Percentiles rank a stretch among this genome's conserved stretches.
Conservation (phyloP, 1,140 invertebrate genomes). For the Heterodera carotae region DNA sequence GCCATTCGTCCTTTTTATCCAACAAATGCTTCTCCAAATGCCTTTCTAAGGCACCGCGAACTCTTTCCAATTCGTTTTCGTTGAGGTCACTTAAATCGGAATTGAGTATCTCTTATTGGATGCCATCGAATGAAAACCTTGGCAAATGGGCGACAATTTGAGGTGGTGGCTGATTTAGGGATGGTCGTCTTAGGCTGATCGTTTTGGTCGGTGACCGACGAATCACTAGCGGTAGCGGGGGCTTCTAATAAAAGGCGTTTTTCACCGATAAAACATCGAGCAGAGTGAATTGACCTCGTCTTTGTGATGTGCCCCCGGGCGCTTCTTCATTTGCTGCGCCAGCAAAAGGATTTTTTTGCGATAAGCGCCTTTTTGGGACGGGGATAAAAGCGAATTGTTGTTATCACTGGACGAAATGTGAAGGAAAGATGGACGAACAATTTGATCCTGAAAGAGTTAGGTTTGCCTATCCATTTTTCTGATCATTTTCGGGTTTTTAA, state of each 20-base stretch:
- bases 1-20: constrained; percentile 1
- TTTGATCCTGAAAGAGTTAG: too few species aligned
- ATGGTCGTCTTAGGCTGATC: neutral
- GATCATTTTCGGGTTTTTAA: too few species aligned
- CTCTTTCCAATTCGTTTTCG: neutral
- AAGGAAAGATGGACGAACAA: neutral
- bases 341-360: neutral
- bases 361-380: neutral
- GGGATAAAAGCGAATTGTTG: neutral
- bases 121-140: neutral
- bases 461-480: too few species aligned
- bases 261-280: neutral
- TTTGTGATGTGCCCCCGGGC: neutral
- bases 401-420: neutral
- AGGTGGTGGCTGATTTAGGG: too few species aligned
- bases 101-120: neutral
- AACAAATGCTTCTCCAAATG: neutral
- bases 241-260: neutral
- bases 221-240: neutral
- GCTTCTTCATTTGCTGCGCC: neutral
- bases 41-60: neutral
- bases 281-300: neutral
- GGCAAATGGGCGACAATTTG: neutral
- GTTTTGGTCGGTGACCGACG: neutral
- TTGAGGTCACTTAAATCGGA: neutral